Conservation (phyloP, 2,797 vertebrate genomes). For the Coranthus polyacanthus region DNA sequence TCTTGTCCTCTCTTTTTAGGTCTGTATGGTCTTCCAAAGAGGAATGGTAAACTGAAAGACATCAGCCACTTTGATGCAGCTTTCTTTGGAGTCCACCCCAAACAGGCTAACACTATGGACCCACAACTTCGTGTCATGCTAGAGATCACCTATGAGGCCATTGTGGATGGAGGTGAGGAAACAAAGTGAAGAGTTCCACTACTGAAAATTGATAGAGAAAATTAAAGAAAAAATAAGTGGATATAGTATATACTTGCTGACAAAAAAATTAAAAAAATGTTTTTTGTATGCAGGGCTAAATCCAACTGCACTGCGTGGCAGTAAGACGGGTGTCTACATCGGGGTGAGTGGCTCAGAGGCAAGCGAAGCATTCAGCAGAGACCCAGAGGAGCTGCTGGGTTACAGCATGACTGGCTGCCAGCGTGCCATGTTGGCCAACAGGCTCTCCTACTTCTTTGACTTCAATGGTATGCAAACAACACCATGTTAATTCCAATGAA, state of each 20-base stretch:
- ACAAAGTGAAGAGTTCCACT: neutral
- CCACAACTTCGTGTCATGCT: constrained; percentile 95
- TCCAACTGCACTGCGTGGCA: constrained; percentile 88
- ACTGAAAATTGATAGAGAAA: no score
- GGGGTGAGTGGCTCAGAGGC: constrained; percentile 95
- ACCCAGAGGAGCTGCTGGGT: constrained; percentile 94
- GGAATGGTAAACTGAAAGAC: constrained; percentile 96
- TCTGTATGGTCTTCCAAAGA: constrained; percentile 92
- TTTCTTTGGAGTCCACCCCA: constrained; percentile 94
- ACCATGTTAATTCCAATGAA: no score
- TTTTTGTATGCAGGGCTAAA: constrained; percentile 87
- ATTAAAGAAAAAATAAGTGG: no score
- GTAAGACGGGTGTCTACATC: constrained; percentile 93
- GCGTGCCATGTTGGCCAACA: constrained; percentile 96
- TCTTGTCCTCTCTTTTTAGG: constrained; percentile 77
- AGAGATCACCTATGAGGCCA: constrained; percentile 94
- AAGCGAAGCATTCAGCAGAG: constrained; percentile 91
- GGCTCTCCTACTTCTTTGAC: constrained; percentile 95
- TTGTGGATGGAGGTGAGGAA: constrained; percentile 92
- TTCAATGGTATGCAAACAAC: constrained; percentile 86
- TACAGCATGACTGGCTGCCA: constrained; percentile 99
- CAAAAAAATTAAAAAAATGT: neutral
- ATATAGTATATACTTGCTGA: no score
- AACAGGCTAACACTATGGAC: constrained; percentile 98
- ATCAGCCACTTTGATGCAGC: constrained; percentile 94